Percentiles rank a stretch among this genome's conserved stretches.
Conservation (phyloP, 2,113 vertebrate genomes). For the Bettongia penicillata region DNA sequence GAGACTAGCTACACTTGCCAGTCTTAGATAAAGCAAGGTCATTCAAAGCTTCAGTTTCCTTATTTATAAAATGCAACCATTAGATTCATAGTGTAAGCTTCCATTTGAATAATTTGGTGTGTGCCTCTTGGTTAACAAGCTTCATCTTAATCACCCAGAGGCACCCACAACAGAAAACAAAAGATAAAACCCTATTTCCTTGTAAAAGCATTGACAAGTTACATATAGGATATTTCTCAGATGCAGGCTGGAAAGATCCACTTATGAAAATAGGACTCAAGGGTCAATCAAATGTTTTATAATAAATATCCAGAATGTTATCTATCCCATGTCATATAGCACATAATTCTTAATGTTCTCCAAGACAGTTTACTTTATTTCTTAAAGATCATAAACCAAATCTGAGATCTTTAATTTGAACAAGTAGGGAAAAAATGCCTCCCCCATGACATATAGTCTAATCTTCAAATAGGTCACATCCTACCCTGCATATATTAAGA, state of each 20-base stretch:
- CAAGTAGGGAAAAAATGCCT: background rate
- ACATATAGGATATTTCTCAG: conserved; percentile 41
- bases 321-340: background rate
- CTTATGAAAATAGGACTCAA: conserved; percentile 10
- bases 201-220: background rate
- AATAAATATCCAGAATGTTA: background rate
- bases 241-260: conserved; percentile 40
- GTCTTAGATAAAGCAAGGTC: background rate
- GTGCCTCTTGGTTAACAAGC: background rate
- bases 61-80: background rate
- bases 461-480: background rate
- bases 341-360: conserved; percentile 1
- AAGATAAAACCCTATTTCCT: background rate
- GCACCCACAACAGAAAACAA: background rate
- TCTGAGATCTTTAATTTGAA: conserved; percentile 15
- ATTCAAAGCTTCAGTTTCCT: background rate
- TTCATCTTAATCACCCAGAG: conserved; percentile 26
- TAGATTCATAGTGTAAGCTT: background rate
- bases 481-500: background rate
- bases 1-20: background rate
- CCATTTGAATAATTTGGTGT: background rate
- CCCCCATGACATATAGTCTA: background rate
- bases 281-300: background rate
- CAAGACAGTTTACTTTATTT: background rate
- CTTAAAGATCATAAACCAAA: conserved; percentile 28